A percentile compares a stretch with the other conserved stretches of the same genome.
Conservation (phyloP, 2,797 vertebrate species). For the Botia almorhae region DNA sequence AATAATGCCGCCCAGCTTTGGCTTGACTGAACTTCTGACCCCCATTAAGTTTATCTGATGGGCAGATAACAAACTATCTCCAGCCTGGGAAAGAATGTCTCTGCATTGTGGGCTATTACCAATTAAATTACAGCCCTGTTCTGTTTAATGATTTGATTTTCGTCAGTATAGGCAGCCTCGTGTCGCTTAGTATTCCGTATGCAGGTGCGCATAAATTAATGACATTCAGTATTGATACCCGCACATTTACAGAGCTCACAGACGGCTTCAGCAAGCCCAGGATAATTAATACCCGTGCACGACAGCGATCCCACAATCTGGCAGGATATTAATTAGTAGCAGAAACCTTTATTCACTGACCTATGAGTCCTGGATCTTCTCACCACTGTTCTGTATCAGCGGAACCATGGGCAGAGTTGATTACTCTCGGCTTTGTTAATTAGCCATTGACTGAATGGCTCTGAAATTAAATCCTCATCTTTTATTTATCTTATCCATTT, state of each 20-base stretch:
- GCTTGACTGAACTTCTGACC: conserved; percentile 27
- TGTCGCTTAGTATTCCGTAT: conserved; percentile 58
- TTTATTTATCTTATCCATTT: conserved; percentile 59
- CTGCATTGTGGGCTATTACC: conserved; percentile 44
- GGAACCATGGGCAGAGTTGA: conserved; percentile 53
- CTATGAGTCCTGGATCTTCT: conserved; percentile 59
- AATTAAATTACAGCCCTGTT: conserved; percentile 60
- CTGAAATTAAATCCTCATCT: conserved; percentile 61
- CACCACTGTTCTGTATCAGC: conserved; percentile 60
- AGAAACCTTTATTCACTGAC: conserved; percentile 62
- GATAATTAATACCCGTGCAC: conserved; percentile 62
- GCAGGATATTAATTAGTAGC: conserved; percentile 65
- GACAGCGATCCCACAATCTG: conserved; percentile 53
- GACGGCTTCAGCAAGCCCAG: conserved; percentile 49
- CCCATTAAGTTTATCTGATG: conserved; percentile 35
- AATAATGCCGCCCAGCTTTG: conserved; percentile 45
- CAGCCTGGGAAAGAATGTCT: conserved; percentile 33
- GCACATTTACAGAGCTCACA: conserved; percentile 54
- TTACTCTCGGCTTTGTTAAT: conserved; percentile 63
- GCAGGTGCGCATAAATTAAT: conserved; percentile 55
- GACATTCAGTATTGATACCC: conserved; percentile 60
- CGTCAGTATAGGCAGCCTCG: conserved; percentile 50
- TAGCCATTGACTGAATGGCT: conserved; percentile 50
- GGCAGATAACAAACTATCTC: conserved; percentile 39
- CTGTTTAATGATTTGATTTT: conserved; percentile 62